Evolutionary conservation across 2,888 invertebrate species (phyloP), one percentile per base, ranked within the genome.

Genomic region (Epinotia ramella): DNA sequence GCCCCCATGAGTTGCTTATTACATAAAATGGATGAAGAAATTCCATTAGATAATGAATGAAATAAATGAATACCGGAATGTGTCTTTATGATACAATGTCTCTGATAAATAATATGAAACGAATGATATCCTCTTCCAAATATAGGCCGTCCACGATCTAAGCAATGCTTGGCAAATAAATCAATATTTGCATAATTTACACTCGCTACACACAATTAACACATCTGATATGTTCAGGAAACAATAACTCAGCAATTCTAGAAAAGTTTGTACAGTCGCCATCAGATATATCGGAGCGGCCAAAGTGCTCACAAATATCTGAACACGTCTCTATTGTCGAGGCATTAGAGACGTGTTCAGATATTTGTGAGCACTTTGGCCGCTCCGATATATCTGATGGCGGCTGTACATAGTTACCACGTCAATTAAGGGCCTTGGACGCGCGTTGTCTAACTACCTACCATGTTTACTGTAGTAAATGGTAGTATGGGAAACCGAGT

Each of bases 21-120:
- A 28, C 2, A 74, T 59, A 28, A 65, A 74, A 74, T 74, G 69
- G 74, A 74, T 70, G 74, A 74, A 74, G 74, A 70, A 74, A 69
- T 49, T 24, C 63, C 49, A 73, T 73, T 28, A n/a, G 20, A 46
- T 57, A 64, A 69, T n/a, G 44, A 40, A 46, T 69, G n/a, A 64
- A 33, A 64, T 74, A 74, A 74, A 69, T 64, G 69, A 74, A 59
- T 46, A 64, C 18, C 74, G 74, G 74, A 74, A 74, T 74, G 69
- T 74, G 69, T 59, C 46, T 64, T 49, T 56, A 73, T 73, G 57
- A 65, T 65, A 65, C 57, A 73, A 72, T 33, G 62, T 65, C 44
- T 28, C 44, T 28, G 71, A 44, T 44, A 72, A 73, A 49, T 24
- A 60, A 24, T 60, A 69, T 49, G 60, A 66, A 67, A 67, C 49